Evolutionary conservation across 2,888 invertebrate genomes (phyloP), one percentile per base, ranked within the genome.

Genomic region (Chromoteleia sp.): DNA sequence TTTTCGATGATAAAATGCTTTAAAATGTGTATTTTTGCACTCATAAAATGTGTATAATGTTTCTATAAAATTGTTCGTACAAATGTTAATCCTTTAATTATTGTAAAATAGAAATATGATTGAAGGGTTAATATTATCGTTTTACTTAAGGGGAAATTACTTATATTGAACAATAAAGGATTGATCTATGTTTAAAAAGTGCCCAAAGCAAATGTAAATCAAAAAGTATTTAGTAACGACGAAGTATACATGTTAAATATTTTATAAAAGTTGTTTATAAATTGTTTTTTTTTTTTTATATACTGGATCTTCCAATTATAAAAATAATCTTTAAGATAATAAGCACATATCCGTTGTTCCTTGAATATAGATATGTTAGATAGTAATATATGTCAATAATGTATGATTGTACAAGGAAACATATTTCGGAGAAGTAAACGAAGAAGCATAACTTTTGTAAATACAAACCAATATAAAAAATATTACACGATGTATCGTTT

Each of bases 291-390:
- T 36, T 41, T 19, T 68, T 56, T 43, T 56, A 14, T 63, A 30
- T 14, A 50, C 17, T 6, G 10, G 39, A 41, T 73, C 33, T 61
- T 61, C 61, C 61, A 73, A 25, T 54, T 17, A 54, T 19, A 30
- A 52, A 54, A 48, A 8, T 39, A 30, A 29, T 54, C 6, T 50
- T 48, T 7, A 61, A 73, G 19, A 33, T 54, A n/a, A 59, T 52
- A 73, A 73, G 17, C 41, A 52, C 61, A 73, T 73, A 73, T 54
- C 30, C 61, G 39, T 61, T 59, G 61, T 73, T 73, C 61, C 61
- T 61, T 25, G 59, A 70, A 48, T 70, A 58, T 70, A 70, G 48
- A 36, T 70, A 45, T 70, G 10, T 54, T 17, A 54, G 10, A 33
- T 33, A 52, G 29, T 29, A 33, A 54, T 54, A 33, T 17, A 33